A percentile compares a stretch with the other conserved stretches of the same genome.
Evolutionary conservation across 2,113 vertebrate species (phyloP).

Genomic region (Trichechus manatus): DNA sequence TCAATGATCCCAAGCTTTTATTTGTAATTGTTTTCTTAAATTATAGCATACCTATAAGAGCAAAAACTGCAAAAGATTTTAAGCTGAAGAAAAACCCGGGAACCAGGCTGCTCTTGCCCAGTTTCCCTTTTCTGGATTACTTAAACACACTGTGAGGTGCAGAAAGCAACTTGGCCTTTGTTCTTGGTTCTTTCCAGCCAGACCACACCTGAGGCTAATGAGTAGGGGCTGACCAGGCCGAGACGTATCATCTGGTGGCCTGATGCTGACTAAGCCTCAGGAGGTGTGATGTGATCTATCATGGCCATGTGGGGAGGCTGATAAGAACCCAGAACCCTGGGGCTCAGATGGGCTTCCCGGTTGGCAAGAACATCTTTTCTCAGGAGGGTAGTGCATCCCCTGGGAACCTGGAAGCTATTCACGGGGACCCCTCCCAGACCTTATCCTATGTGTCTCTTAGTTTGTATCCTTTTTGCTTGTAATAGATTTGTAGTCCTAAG

Average conservation of each 20-base stretch:
- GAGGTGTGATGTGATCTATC: background rate
- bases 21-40: slow-evolving; percentile 24
- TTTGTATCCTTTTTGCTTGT: background rate
- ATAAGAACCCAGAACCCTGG: background rate
- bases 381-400: background rate
- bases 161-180: background rate
- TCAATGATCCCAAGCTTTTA: background rate
- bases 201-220: background rate
- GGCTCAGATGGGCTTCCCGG: background rate
- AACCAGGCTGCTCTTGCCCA: background rate
- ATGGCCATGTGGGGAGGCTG: background rate
- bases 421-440: background rate
- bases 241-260: background rate
- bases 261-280: no score
- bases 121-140: background rate
- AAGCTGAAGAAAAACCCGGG: slow-evolving; percentile 31
- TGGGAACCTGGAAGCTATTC: background rate
- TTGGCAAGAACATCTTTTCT: background rate
- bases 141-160: background rate
- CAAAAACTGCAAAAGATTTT: background rate
- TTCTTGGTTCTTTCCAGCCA: background rate
- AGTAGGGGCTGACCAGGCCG: background rate
- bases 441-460: background rate
- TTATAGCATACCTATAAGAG: background rate
- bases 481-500: background rate